Percentiles rank a stretch among this genome's conserved stretches.
Evolutionary conservation across 2,797 vertebrate genomes (phyloP).

Genomic region (Pseudochaenichthys georgianus): DNA sequence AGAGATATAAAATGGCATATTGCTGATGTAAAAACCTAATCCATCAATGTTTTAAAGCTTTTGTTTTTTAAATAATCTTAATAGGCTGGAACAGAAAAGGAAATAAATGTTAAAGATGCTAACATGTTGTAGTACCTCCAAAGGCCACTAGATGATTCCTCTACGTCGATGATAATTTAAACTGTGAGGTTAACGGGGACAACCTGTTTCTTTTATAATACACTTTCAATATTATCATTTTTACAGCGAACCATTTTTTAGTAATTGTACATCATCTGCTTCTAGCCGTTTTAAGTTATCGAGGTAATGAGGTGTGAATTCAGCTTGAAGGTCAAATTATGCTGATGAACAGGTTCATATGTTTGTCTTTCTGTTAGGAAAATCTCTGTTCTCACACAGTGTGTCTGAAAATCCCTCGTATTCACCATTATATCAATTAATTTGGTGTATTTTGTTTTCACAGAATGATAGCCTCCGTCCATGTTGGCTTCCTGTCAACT

Average conservation of each 20-base stretch:
- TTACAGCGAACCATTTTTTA: background rate
- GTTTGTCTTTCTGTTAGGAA: no score
- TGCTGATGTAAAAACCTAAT: background rate
- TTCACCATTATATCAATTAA: no score
- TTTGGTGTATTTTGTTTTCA: no score
- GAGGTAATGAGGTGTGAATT: no score
- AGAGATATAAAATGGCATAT: background rate
- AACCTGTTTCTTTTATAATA: background rate
- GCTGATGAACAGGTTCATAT: no score
- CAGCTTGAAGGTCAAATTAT: no score
- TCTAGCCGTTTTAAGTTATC: no score
- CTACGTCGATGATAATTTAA: background rate
- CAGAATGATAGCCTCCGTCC: no score
- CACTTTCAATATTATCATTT: background rate
- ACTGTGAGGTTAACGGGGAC: background rate
- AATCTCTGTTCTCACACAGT: no score
- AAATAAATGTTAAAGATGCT: background rate
- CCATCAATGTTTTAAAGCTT: background rate
- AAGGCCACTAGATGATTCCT: background rate
- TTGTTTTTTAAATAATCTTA: background rate
- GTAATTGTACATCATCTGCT: rapidly evolving
- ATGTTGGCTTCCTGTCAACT: no score
- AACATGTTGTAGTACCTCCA: background rate
- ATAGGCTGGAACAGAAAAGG: background rate
- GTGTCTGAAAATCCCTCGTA: no score